phyloP scores from a whole-genome alignment of 2,113 vertebrate species.

The Phyllostomus hastatus region DNA sequence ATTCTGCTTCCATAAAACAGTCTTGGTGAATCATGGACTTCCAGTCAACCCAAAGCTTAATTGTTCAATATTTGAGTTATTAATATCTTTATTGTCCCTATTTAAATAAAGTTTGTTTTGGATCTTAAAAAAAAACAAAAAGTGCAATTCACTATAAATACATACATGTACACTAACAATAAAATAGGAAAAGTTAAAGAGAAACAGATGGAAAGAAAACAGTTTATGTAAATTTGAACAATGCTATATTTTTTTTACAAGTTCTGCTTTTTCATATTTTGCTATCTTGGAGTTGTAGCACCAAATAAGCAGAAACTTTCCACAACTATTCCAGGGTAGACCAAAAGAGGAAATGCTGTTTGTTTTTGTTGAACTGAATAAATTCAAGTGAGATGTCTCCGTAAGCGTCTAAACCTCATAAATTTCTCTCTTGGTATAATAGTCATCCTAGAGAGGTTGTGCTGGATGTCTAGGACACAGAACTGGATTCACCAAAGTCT shows the following conservation, averaged over 20 bases:
- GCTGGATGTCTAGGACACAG: background rate
- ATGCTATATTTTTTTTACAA: background rate
- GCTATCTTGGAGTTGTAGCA: background rate
- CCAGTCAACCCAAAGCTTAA: conserved; percentile 69
- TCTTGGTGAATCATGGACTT: conserved; percentile 46
- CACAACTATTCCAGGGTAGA: background rate
- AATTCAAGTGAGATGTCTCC: background rate
- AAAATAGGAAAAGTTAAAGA: background rate
- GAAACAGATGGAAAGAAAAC: background rate
- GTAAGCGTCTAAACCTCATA: background rate
- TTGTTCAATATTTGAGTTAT: conserved; percentile 64
- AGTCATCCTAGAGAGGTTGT: background rate
- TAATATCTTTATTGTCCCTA: conserved; percentile 44
- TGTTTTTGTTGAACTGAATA: background rate
- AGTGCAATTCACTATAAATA: background rate
- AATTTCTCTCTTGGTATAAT: background rate
- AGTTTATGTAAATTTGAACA: background rate
- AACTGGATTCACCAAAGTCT: background rate
- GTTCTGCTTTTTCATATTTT: conserved; percentile 1
- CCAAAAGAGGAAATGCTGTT: background rate
- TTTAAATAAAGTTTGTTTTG: conserved; percentile 73
- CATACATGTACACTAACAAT: background rate
- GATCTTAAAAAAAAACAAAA: background rate
- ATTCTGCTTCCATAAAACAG: conserved; percentile 32
- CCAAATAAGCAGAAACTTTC: background rate